Base-by-base conservation (phyloP, 2,113 vertebrate genomes). In the Amphiprion percula region DNA sequence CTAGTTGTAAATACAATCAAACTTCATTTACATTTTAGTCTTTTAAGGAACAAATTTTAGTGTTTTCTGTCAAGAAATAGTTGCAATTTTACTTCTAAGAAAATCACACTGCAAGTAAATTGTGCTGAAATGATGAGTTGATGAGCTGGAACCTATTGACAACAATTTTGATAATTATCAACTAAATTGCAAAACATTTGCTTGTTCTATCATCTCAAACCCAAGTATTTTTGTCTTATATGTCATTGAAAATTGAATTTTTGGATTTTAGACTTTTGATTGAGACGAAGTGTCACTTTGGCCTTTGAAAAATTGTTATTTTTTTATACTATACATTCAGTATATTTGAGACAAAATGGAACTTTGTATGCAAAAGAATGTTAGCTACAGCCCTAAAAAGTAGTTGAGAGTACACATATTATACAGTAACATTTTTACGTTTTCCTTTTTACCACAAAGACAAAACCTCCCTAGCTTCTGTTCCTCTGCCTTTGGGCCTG, bases 401-500 rank as follows among this genome's bases (percentile, higher is more conserved):
- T 12, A 41, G 9, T 41, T 11, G 2, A 41, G 1, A 41, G 12
- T 44, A 44, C 11, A 44, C 4, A 15, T 4, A 4, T 4, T 44
- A 44, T 2, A 11, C 10, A 2, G 8, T 19, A 19, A 7, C 4
- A 49, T 4, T 49, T 21, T 17, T 53, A 24, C 28, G 41, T 77
- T 23, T 26, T 52, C 24, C 23, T 28, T 66, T 21, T 26, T 19
- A 21, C 6, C 7, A 50, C 50, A 63, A 23, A 24, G 49, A 58
- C 26, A 2, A 56, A 37, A 54, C 41, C 46, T 49, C 17, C 49
- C 23, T 15, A 4, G 15, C 41, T 52, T 16, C 26, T 54, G 33
- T 19, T 55, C 23, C 19, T 62, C 60, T 67, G 61, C 74, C 68
- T 56, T 46, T 46, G 76, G 72, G 74, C 56, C 58, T 73, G 14